Evolutionary conservation across 2,888 invertebrate species (phyloP).

Genomic region (Malachius bipustulatus): DNA sequence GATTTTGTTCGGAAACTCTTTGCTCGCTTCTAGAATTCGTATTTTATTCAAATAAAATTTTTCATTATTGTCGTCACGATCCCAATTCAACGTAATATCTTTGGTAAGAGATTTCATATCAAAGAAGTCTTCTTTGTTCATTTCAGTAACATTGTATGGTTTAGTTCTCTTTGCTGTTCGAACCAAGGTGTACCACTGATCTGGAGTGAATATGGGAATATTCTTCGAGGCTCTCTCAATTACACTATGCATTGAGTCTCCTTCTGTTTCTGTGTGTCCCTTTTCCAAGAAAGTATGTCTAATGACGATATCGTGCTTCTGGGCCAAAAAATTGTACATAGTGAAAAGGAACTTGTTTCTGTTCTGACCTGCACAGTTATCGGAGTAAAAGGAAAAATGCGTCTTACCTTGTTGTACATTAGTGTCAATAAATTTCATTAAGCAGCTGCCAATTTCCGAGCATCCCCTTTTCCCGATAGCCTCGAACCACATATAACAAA

Average conservation of each 20-base stretch:
- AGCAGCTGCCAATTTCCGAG: no score
- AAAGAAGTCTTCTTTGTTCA: slow-evolving; percentile 11
- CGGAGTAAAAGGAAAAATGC: slow-evolving; percentile 11
- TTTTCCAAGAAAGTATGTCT: slow-evolving; percentile 12
- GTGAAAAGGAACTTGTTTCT: slow-evolving; percentile 14
- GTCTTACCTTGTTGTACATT: slow-evolving; percentile 10
- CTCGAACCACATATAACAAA: slow-evolving; percentile 17
- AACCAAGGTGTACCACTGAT: slow-evolving; percentile 12
- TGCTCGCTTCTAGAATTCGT: neutral
- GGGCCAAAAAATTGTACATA: slow-evolving; percentile 10
- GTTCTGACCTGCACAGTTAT: slow-evolving; percentile 12
- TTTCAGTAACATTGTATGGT: slow-evolving; percentile 13
- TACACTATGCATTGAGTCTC: no score
- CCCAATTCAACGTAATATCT: slow-evolving; percentile 6
- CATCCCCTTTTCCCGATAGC: slow-evolving; percentile 12
- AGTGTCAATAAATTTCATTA: slow-evolving; percentile 9
- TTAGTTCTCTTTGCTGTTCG: slow-evolving; percentile 10
- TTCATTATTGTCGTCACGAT: slow-evolving; percentile 6
- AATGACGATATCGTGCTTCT: slow-evolving; percentile 1
- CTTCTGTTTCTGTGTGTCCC: slow-evolving; percentile 16
- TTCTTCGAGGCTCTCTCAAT: slow-evolving; percentile 11
- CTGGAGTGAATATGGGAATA: neutral
- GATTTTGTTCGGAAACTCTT: slow-evolving; percentile 5
- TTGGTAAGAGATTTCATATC: slow-evolving; percentile 9
- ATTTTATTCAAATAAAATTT: no score